Evolutionary conservation across 2,888 invertebrate species (phyloP).

Genomic region (Chymomyza amoena): DNA sequence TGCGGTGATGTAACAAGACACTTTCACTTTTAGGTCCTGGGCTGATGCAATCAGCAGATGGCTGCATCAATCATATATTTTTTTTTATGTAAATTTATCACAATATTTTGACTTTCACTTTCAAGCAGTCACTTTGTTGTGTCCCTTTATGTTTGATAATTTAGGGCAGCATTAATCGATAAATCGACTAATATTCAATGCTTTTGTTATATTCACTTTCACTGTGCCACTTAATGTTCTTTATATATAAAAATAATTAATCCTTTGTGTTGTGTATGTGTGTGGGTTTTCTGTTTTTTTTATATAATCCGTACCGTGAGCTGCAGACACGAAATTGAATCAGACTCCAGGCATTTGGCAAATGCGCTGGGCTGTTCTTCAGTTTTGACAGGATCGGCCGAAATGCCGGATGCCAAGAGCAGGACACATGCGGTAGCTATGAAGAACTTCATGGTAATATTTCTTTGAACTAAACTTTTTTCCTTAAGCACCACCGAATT

Average conservation of each 20-base stretch:
- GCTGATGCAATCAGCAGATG: slow-evolving; percentile 2
- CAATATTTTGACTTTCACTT: slow-evolving; percentile 47
- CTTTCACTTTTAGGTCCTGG: slow-evolving; percentile 52
- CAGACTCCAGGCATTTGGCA: slow-evolving; percentile 81
- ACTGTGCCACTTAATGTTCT: slow-evolving; percentile 39
- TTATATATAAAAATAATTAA: slow-evolving; percentile 34
- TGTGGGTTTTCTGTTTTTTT: slow-evolving; percentile 18
- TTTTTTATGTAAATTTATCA: neutral
- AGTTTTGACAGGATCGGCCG: slow-evolving; percentile 72
- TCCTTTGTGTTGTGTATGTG: slow-evolving; percentile 35
- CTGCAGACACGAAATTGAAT: slow-evolving; percentile 84
- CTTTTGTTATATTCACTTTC: slow-evolving; percentile 50
- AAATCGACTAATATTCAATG: neutral
- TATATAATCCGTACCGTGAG: slow-evolving; percentile 79
- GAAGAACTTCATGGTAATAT: slow-evolving; percentile 75
- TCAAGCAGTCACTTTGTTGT: slow-evolving; percentile 18
- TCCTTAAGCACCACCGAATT: slow-evolving; percentile 75
- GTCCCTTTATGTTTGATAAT: slow-evolving; percentile 25
- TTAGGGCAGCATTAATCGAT: slow-evolving; percentile 1
- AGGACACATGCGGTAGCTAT: slow-evolving; percentile 75
- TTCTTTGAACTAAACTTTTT: slow-evolving; percentile 49
- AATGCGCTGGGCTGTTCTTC: slow-evolving; percentile 76
- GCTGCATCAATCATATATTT: neutral
- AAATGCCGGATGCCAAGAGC: slow-evolving; percentile 74
- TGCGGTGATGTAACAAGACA: slow-evolving; percentile 15